Conservation (phyloP, 2,888 invertebrate species). For the Euplagia quadripunctaria region DNA sequence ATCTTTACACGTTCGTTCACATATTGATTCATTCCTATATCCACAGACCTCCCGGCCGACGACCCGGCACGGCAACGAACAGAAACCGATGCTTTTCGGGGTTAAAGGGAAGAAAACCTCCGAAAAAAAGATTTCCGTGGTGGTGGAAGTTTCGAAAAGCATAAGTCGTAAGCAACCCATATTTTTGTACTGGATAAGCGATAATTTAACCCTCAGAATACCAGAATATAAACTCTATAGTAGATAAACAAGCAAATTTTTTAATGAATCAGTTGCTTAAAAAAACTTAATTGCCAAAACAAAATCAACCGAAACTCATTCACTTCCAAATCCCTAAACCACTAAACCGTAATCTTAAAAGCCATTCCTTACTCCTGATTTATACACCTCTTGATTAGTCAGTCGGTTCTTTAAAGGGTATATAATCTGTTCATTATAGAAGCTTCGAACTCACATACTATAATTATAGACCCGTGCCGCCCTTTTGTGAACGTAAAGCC, state of each 20-base stretch:
- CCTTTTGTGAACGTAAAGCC: constrained; percentile 28
- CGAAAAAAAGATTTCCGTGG: too few relatives aligned
- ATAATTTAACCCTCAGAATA: too few relatives aligned
- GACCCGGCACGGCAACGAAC: too few relatives aligned
- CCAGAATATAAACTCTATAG: too few relatives aligned
- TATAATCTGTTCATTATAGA: constrained; percentile 64
- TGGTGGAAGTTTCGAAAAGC: too few relatives aligned
- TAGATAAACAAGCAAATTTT: neutral
- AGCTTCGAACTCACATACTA: constrained; percentile 49
- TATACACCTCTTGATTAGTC: constrained; percentile 45
- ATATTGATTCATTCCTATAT: too few relatives aligned
- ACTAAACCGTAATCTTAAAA: constrained; percentile 22
- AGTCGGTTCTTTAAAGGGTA: constrained; percentile 41
- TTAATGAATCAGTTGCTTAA: neutral
- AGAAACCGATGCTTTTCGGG: too few relatives aligned
- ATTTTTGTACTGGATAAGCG: too few relatives aligned
- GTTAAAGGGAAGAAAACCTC: too few relatives aligned
- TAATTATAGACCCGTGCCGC: constrained; percentile 65
- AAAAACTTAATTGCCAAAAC: neutral
- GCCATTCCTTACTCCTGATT: constrained; percentile 42
- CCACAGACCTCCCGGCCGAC: too few relatives aligned
- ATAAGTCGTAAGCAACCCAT: too few relatives aligned
- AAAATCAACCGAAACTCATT: constrained; percentile 9
- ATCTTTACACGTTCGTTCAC: too few relatives aligned
- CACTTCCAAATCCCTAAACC: constrained; percentile 5